Base-by-base conservation (phyloP, 2,888 invertebrate genomes). In the Drosophila aldrichi region DNA sequence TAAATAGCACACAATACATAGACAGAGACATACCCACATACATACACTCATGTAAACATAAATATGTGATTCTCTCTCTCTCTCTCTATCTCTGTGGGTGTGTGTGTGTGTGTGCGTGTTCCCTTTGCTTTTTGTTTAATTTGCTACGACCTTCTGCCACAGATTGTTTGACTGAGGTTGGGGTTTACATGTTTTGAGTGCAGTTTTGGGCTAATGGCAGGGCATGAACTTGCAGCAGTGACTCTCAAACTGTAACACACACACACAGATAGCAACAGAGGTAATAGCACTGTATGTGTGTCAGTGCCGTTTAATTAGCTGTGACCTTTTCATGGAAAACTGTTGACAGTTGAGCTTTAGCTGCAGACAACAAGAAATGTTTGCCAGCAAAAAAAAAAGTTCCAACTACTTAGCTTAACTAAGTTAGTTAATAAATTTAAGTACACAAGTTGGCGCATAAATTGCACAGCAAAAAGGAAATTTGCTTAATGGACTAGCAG, bases 1-100 rank as follows among this genome's bases (percentile, higher is more conserved):
- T 87, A 89, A 84, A 84, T 89, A 79, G 82, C 55, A 62, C 70
- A 71, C 63, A 62, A 63, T 57, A 79, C 79, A 78, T 55, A 46
- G 34, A 46, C 22, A 40, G 5, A 18, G 46, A 8, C n/a, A 6
- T 25, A 25, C 25, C 6, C 7, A 12, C 44, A 10, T 25, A 12
- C 44, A 10, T 41, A 5, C 3, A 9, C 34, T 22, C 36, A 56
- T 59, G 8, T 32, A 12, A 34, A 25, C 38, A 25, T 44, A n/a
- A 57, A 18, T 38, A 12, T 29, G 7, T 54, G 16, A 16, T 16
- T 69, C 12, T 25, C 6, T 7, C 25, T 22, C 20, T 22, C 20
- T 22, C 25, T 5, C 25, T 25, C 25, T 25, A 2, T 38, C 16
- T 22, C n/a, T n/a, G n/a, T n/a, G n/a, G n/a, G n/a, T 48, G 18